These are phyloP conservation scores for Centropus unirufus DNA, from an alignment of 2,113 vertebrate species.

Conservation along the genomic window DNA sequence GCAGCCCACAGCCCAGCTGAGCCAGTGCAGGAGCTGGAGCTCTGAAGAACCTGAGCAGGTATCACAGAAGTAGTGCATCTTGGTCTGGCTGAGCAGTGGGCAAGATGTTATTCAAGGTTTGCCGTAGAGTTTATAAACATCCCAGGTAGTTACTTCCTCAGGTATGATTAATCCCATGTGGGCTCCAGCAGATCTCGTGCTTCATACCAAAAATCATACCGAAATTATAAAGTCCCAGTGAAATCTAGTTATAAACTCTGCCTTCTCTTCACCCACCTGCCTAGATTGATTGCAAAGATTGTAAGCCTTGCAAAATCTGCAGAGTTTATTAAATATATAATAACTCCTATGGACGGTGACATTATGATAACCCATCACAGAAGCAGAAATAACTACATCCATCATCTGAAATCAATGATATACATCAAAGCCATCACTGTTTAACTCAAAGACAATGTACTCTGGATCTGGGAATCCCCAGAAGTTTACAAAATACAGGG, in stretches of 20 bases:
- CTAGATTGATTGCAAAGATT: not conserved
- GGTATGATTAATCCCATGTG: not conserved
- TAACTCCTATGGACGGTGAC: conserved; percentile 1
- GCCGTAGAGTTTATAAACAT: not conserved
- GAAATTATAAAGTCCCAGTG: not conserved
- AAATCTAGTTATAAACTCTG: conserved; percentile 2
- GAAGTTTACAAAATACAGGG: not conserved
- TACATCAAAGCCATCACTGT: not conserved
- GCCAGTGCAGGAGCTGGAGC: not conserved
- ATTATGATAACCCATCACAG: conserved; percentile 29
- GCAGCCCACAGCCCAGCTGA: not conserved
- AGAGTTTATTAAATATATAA: conserved; percentile 5
- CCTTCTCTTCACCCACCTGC: not conserved
- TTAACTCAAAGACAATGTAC: not conserved
- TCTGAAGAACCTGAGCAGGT: not conserved
- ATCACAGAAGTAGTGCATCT: not conserved
- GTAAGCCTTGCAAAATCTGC: not conserved
- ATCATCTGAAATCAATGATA: conserved; percentile 10
- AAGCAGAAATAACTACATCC: conserved; percentile 24
- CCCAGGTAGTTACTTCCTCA: not conserved
- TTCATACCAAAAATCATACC: not conserved
- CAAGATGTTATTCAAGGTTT: not conserved
- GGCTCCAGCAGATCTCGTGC: not conserved
- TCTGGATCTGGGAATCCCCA: not conserved
- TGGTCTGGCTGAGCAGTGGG: not conserved